Base-by-base conservation (phyloP, 2,797 vertebrate species). In the Peromyscus aztecus region DNA sequence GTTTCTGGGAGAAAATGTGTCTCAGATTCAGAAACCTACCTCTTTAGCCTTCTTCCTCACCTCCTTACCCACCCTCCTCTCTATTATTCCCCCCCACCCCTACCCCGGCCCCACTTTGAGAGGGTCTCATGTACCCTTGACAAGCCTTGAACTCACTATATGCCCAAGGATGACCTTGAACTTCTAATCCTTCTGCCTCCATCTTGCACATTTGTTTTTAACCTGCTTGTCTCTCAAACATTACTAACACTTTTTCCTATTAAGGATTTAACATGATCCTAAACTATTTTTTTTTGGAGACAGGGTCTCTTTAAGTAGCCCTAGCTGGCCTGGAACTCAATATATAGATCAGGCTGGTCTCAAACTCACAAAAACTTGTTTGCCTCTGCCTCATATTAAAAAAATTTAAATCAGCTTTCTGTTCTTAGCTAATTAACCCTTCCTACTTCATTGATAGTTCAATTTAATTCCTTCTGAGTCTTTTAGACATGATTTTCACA, bases 401-500 rank as follows among this genome's bases (percentile, higher is more conserved):
- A 82, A 65, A 90, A 81, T 91, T 94, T 75, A 95, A 91, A 92
- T 92, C 76, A 91, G 61, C 67, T 92, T 85, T 29, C 49, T 55
- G 12, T 85, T 92, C 40, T 86, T 9, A 94, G 57, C 3, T 63
- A 90, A 89, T 82, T 94, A 75, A 24, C 37, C 89, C 78, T 19
- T 82, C 6, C 29, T 94, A 46, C 19, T 40, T 76, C 75, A 89
- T 0, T 13, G 81, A 43, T 40, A 37, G 46, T 69, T 27, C 73
- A 88, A 84, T 90, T 94, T 91, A 92, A 92, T 69, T 92, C 10
- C 57, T 94, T 49, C 14, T 71, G 31, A 94, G 29, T 95, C 17
- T 27, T 94, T 93, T 81, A 75, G 27, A 96, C 95, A 86, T 73
- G 4, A 65, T 77, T 97, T 97, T 95, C 73, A 83, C 24, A 82